A percentile compares a stretch with the other conserved stretches of the same genome.
Conservation (phyloP, 2,797 vertebrate species). For the Anguilla pacifica region DNA sequence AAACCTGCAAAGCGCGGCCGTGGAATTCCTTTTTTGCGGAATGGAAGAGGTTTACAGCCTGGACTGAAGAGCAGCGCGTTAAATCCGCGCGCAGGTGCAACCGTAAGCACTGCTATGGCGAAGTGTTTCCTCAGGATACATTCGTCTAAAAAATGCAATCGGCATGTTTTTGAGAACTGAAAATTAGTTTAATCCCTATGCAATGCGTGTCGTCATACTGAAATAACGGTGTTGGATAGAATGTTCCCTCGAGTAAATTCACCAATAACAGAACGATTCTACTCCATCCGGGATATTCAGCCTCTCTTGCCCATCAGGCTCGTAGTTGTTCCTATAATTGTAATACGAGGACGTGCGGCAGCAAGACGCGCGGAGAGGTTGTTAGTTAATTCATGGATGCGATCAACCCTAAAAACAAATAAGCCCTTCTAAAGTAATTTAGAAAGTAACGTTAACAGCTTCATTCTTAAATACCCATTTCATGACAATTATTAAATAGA, state of each 20-base stretch:
- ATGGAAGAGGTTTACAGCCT: background rate
- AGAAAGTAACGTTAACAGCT: too few relatives aligned
- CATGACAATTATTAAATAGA: too few relatives aligned
- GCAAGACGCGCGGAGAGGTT: background rate
- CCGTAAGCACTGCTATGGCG: background rate
- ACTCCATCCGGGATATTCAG: conserved; percentile 20
- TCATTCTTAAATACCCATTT: too few relatives aligned
- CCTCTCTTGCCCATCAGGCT: background rate
- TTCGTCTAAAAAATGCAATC: background rate
- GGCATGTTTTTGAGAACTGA: background rate
- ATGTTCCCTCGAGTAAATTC: conserved; percentile 2
- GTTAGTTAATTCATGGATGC: background rate
- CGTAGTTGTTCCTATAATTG: background rate
- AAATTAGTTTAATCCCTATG: background rate
- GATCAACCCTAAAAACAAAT: too few relatives aligned
- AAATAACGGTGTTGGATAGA: background rate
- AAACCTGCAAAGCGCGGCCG: conserved; percentile 28
- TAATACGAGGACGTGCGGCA: background rate
- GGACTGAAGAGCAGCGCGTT: background rate
- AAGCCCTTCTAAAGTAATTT: too few relatives aligned
- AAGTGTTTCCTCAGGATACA: background rate
- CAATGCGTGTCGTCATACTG: background rate
- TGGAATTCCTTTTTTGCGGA: conserved; percentile 23
- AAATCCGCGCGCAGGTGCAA: background rate
- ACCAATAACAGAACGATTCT: background rate